These are phyloP conservation scores for Alouatta palliata DNA, from an alignment of 2,113 vertebrate genomes.

Conservation along the genomic window DNA sequence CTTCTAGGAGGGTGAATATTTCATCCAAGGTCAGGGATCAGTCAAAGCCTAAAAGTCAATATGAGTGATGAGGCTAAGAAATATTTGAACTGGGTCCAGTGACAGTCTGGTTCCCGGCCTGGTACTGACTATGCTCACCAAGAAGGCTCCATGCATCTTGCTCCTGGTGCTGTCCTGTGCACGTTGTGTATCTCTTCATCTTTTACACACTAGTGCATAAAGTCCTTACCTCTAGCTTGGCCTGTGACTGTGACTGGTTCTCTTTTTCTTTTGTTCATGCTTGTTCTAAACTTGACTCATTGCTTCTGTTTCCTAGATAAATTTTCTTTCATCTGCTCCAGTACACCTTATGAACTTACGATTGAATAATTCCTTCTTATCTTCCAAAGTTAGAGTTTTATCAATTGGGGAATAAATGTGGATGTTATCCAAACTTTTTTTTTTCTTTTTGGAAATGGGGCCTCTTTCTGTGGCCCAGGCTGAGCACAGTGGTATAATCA, in stretches of 20 bases:
- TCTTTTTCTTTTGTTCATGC: neutral
- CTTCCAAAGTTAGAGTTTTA: neutral
- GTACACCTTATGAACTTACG: neutral
- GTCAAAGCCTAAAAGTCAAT: neutral
- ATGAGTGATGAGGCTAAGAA: neutral
- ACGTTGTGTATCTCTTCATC: neutral
- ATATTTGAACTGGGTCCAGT: neutral
- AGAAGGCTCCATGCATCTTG: fast-evolving
- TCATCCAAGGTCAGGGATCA: neutral
- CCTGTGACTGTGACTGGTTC: neutral
- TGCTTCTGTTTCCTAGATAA: neutral
- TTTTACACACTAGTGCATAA: neutral
- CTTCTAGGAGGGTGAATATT: neutral
- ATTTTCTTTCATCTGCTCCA: slow-evolving; percentile 30
- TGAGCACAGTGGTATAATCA: no score
- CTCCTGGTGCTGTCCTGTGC: neutral
- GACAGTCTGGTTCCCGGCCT: fast-evolving
- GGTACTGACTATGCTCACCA: neutral
- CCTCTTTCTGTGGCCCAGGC: no score
- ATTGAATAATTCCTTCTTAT: neutral
- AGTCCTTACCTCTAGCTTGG: neutral
- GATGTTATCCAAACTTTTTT: neutral
- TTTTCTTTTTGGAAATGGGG: no score
- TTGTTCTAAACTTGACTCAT: neutral
- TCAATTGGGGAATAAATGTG: neutral